Evolutionary conservation across 2,113 vertebrate genomes (phyloP).

Genomic region (Oryzias curvinotus): DNA sequence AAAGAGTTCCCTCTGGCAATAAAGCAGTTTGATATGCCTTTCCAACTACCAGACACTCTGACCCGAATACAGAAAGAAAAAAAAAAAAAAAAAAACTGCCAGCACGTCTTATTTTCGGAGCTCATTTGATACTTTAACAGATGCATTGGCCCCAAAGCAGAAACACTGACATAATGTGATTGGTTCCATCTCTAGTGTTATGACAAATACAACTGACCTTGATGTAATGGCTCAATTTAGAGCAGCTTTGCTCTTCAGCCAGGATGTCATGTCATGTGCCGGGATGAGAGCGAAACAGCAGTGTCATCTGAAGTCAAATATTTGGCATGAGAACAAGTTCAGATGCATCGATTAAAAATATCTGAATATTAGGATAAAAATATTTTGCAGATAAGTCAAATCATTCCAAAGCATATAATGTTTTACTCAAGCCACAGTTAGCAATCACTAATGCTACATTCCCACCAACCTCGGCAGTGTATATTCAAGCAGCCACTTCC

Average conservation of each 20-base stretch:
- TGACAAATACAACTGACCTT: conserved; percentile 61
- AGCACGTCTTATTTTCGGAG: conserved; percentile 36
- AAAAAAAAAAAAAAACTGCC: conserved; percentile 38
- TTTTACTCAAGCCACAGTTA: too few relatives aligned
- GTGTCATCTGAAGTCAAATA: not conserved
- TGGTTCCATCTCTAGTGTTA: conserved; percentile 40
- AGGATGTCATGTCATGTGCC: conserved; percentile 10
- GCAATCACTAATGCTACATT: too few relatives aligned
- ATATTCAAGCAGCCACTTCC: too few relatives aligned
- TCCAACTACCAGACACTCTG: conserved; percentile 57
- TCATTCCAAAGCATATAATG: too few relatives aligned
- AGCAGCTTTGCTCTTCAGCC: conserved; percentile 22
- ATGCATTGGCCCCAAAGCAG: conserved; percentile 51
- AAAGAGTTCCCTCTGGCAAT: conserved; percentile 55
- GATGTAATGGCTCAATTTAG: conserved; percentile 41
- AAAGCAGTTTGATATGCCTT: conserved; percentile 53
- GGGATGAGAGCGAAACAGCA: not conserved
- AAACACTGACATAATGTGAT: conserved; percentile 45
- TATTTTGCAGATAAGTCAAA: too few relatives aligned
- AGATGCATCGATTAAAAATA: not conserved
- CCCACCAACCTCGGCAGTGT: too few relatives aligned
- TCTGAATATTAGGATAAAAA: not conserved
- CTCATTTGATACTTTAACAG: conserved; percentile 51
- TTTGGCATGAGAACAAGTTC: conserved; percentile 4
- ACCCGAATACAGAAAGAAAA: conserved; percentile 56